phyloP scores from a whole-genome alignment of 2,113 vertebrate genomes.

The Alces alces region DNA sequence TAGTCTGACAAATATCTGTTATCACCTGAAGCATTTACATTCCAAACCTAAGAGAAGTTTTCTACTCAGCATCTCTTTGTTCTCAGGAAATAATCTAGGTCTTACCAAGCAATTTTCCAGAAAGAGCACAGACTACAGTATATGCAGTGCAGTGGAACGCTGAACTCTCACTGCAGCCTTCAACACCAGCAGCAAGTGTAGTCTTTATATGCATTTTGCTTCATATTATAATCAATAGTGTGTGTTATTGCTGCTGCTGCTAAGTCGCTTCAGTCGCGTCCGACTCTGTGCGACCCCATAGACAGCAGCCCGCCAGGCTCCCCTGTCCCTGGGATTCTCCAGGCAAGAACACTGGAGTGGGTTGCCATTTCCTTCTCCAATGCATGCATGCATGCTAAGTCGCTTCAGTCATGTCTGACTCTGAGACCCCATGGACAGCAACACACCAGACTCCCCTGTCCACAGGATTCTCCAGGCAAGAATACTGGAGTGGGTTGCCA shows the following conservation, averaged over 20 bases:
- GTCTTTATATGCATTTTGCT: neutral
- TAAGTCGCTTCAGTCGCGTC: too few species aligned
- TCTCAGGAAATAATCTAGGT: neutral
- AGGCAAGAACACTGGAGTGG: too few species aligned
- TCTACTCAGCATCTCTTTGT: neutral
- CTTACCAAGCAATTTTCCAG: neutral
- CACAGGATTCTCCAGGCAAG: too few species aligned
- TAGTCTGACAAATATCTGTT: constrained; percentile 28
- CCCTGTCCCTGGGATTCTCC: too few species aligned
- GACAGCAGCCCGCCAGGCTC: too few species aligned
- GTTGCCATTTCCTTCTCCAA: too few species aligned
- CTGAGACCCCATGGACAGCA: too few species aligned
- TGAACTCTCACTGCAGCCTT: neutral
- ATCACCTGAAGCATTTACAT: constrained; percentile 35
- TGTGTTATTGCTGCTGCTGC: neutral
- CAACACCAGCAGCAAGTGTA: neutral
- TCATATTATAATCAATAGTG: neutral
- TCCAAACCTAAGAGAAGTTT: neutral
- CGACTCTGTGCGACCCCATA: too few species aligned
- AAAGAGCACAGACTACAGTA: neutral
- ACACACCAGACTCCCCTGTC: too few species aligned
- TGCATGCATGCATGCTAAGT: too few species aligned
- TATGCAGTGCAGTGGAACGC: neutral
- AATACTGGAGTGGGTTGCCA: too few species aligned
- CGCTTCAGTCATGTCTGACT: too few species aligned